These are phyloP conservation scores for roundworm (Caenorhabditis elegans) DNA, from an alignment of 1,140 invertebrate genomes.

Conservation along the genomic window WBcel235 BX284606.5:15389001-15389500, in stretches of 20 bases:
- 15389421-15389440: no score
- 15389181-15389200: background rate
- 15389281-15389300: background rate
- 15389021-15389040: background rate
- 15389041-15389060: background rate
- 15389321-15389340: no score
- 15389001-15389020: background rate
- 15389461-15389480: no score
- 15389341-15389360: no score
- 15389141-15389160: background rate
- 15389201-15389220: background rate
- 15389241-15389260: background rate
- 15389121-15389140: slow-evolving; percentile 1
- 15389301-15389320: background rate
- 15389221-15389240: background rate
- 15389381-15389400: no score
- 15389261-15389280: background rate
- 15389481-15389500: no score
- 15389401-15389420: no score
- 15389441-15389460: no score
- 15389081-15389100: slow-evolving; percentile 7
- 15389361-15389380: no score
- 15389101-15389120: background rate
- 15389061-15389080: background rate
- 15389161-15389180: background rate